A percentile compares a stretch with the other conserved stretches of the same genome.
Conservation (phyloP, 2,113 vertebrate genomes). For the Eptesicus fuscus region DNA sequence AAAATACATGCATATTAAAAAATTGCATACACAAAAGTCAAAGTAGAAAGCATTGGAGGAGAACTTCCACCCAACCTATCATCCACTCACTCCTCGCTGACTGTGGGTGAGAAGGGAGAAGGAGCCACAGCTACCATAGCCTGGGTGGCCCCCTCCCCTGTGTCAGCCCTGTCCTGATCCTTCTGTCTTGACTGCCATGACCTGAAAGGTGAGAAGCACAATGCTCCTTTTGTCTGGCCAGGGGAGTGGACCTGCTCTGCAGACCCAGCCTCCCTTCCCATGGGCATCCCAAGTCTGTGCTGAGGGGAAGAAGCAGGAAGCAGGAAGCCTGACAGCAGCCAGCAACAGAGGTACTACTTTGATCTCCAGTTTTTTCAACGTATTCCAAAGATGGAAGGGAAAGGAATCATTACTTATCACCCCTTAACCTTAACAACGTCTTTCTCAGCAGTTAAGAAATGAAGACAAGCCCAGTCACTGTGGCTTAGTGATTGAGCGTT, state of each 20-base stretch:
- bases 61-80: neutral
- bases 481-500: too few species aligned
- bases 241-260: neutral
- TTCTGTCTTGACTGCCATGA: neutral
- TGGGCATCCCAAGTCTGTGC: neutral
- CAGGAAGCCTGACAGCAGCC: neutral
- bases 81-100: neutral
- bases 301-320: neutral
- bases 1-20: neutral
- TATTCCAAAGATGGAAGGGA: neutral
- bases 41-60: neutral
- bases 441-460: conserved; percentile 6
- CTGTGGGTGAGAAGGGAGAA: neutral
- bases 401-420: neutral
- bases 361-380: neutral
- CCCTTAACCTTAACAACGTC: neutral
- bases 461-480: neutral
- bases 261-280: neutral
- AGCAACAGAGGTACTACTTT: neutral
- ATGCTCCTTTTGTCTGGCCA: neutral
- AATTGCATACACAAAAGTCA: neutral
- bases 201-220: neutral
- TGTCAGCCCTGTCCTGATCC: neutral
- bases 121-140: neutral
- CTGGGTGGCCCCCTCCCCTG: too few species aligned